These are phyloP conservation scores for Meloidogyne chitwoodi DNA, from an alignment of 1,140 invertebrate species.

Conservation along the genomic window DNA sequence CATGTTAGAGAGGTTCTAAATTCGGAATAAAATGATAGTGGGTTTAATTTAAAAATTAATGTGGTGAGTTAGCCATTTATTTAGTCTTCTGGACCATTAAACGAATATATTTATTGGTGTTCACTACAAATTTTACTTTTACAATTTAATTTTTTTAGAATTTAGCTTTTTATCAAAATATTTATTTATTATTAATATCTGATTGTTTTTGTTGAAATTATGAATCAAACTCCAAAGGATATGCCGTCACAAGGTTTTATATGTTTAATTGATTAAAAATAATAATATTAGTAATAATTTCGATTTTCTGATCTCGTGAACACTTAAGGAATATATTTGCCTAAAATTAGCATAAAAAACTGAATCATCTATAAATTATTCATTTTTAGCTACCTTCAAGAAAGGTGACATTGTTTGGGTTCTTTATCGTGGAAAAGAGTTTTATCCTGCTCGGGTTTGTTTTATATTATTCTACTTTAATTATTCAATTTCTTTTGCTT, in stretches of 20 bases:
- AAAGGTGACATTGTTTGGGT: conserved; percentile 36
- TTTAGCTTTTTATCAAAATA: not conserved
- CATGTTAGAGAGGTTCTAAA: too few relatives aligned
- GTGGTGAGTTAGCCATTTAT: too few relatives aligned
- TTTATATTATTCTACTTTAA: not conserved
- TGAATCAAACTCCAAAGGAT: not conserved
- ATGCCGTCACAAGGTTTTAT: not conserved
- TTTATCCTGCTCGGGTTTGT: conserved; percentile 30
- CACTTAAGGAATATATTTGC: too few relatives aligned
- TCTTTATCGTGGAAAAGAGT: conserved; percentile 16
- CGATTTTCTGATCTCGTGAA: not conserved
- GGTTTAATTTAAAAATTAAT: too few relatives aligned
- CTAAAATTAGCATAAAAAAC: too few relatives aligned
- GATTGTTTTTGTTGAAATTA: not conserved
- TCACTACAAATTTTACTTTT: too few relatives aligned
- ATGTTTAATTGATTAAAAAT: conserved; percentile 10
- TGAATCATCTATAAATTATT: too few relatives aligned
- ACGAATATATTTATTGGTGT: too few relatives aligned
- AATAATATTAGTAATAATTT: too few relatives aligned
- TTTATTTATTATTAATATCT: not conserved
- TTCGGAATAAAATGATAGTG: too few relatives aligned
- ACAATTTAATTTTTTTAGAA: not conserved
- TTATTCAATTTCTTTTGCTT: not conserved
- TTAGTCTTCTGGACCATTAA: too few relatives aligned
- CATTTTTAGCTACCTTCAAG: conserved; percentile 24